Conservation (phyloP, 2,888 invertebrate species). For the Danaus chrysippus region DNA sequence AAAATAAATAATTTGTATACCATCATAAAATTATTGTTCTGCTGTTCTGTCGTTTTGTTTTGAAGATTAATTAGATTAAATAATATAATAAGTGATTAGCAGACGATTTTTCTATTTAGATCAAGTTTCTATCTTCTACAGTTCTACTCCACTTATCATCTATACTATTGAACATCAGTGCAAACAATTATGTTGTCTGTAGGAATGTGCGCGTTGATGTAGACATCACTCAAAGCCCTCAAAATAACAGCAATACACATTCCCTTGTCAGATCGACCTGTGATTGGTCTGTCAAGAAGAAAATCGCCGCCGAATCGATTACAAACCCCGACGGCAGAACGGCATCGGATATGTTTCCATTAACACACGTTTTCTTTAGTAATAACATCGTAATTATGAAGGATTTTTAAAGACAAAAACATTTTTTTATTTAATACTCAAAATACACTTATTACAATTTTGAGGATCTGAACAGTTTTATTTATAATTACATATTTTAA, state of each 20-base stretch:
- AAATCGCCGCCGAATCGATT: constrained; percentile 47
- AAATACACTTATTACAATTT: too few species aligned
- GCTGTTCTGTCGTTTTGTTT: too few species aligned
- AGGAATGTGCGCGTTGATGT: constrained; percentile 12
- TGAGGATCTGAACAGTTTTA: too few species aligned
- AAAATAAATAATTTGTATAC: too few species aligned
- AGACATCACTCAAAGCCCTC: constrained; percentile 21
- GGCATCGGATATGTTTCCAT: constrained; percentile 38
- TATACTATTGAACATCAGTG: not conserved
- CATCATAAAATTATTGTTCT: too few species aligned
- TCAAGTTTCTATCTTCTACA: not conserved
- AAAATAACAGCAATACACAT: constrained; percentile 23
- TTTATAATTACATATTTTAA: too few species aligned
- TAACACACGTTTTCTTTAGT: not conserved
- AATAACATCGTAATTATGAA: not conserved
- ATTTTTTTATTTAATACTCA: not conserved
- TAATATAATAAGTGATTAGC: too few species aligned
- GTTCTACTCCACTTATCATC: not conserved
- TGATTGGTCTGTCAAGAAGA: constrained; percentile 66
- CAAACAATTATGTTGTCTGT: constrained; percentile 9
- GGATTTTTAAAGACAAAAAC: not conserved
- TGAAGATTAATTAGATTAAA: too few species aligned
- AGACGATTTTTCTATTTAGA: not conserved
- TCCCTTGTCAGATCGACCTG: constrained; percentile 45
- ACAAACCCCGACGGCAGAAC: constrained; percentile 41